These are phyloP conservation scores for Fulmarus glacialis DNA, from an alignment of 2,113 vertebrate species.

Conservation along the genomic window DNA sequence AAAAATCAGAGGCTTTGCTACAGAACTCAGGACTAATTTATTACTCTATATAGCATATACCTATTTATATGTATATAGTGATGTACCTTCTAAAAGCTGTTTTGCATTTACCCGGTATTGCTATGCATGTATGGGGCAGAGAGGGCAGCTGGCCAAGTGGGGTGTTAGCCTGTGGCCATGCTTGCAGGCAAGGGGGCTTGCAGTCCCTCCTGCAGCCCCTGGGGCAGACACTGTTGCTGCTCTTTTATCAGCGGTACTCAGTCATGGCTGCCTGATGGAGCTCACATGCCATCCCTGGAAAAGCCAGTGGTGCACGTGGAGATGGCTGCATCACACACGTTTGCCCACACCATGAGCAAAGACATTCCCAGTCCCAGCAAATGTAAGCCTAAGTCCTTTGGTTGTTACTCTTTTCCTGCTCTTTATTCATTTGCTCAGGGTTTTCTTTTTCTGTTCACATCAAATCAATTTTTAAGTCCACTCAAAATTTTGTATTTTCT, in stretches of 20 bases:
- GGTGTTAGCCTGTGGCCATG: neutral
- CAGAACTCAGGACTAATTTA: neutral
- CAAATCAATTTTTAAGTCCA: neutral
- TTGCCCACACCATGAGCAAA: neutral
- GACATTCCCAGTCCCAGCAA: neutral
- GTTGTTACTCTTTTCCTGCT: neutral
- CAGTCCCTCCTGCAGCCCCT: neutral
- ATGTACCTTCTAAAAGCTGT: neutral
- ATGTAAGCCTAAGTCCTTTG: neutral
- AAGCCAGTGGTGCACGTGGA: fast-evolving
- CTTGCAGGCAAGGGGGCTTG: neutral
- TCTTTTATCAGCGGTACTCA: fast-evolving
- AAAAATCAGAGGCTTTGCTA: neutral
- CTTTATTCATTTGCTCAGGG: neutral
- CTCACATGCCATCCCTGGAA: neutral
- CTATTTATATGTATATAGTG: neutral
- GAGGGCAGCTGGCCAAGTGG: neutral
- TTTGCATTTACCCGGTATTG: neutral
- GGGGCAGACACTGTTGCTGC: neutral
- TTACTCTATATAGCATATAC: neutral
- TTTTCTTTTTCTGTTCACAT: neutral
- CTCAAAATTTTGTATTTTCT: neutral
- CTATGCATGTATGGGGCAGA: neutral
- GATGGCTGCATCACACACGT: neutral
- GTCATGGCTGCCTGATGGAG: neutral